These are phyloP conservation scores for Spilarctia lutea DNA, from an alignment of 2,888 invertebrate species.

Conservation along the genomic window DNA sequence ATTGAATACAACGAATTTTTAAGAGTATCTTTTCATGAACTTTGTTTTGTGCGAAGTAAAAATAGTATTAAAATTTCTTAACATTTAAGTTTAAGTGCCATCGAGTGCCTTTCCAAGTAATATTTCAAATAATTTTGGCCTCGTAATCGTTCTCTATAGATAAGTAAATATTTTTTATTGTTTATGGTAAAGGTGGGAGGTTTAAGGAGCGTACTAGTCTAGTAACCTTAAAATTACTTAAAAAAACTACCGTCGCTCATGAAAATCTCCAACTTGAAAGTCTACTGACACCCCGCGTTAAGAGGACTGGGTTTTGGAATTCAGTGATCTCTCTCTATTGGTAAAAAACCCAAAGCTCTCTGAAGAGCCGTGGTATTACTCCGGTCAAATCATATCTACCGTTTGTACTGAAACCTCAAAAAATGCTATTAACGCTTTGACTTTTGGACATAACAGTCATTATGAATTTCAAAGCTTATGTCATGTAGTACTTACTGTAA, in stretches of 20 bases:
- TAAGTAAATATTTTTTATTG: too few species aligned
- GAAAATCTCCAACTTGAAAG: not conserved
- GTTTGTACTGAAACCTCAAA: too few species aligned
- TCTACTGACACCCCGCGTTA: too few species aligned
- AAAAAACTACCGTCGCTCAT: not conserved
- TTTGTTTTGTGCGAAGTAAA: conserved; percentile 33
- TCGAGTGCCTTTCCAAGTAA: not conserved
- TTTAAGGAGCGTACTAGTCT: too few species aligned
- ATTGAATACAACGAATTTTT: conserved; percentile 53
- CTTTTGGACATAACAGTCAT: not conserved
- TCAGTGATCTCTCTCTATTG: too few species aligned
- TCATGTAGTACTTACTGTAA: not conserved
- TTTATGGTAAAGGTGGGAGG: too few species aligned
- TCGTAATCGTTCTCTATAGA: not conserved
- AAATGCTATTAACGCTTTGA: not conserved
- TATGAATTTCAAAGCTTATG: conserved; percentile 2
- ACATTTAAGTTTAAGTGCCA: conserved; percentile 14
- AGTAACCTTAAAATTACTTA: too few species aligned
- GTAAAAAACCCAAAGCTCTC: too few species aligned
- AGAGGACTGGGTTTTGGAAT: too few species aligned
- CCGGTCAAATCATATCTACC: too few species aligned
- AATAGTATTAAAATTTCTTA: conserved; percentile 20
- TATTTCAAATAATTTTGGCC: not conserved
- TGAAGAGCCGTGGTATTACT: too few species aligned
- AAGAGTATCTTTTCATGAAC: conserved; percentile 36